Evolutionary conservation across 2,797 vertebrate genomes (phyloP).

Genomic region (Enoplosus armatus): DNA sequence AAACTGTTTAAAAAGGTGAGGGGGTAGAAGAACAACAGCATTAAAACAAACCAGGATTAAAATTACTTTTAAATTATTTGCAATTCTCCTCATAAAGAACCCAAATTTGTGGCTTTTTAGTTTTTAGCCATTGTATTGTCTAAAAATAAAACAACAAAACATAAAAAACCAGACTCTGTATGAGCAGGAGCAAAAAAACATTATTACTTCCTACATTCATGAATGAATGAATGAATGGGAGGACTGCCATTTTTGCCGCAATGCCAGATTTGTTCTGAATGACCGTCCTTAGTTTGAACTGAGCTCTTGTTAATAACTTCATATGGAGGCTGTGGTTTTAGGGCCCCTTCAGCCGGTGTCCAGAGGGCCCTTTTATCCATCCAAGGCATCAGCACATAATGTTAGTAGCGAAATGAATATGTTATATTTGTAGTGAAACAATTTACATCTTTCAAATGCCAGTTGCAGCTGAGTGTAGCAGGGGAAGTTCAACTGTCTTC

Average conservation of each 20-base stretch:
- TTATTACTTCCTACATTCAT: neutral
- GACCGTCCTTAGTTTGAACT: no score
- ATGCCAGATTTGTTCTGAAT: no score
- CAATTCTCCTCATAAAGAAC: neutral
- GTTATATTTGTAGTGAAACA: slow-evolving; percentile 9
- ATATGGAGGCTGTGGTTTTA: neutral
- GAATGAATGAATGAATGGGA: no score
- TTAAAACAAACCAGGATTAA: neutral
- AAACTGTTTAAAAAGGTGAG: neutral
- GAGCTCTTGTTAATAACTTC: neutral
- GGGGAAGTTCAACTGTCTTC: slow-evolving; percentile 28
- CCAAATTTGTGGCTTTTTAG: neutral
- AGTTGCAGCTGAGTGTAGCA: neutral
- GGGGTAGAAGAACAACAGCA: neutral
- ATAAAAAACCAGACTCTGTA: neutral
- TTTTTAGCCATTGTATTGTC: no score
- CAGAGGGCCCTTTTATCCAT: neutral
- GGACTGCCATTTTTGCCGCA: no score
- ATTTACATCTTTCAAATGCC: slow-evolving; percentile 1
- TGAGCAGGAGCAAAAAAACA: neutral
- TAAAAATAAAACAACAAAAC: neutral
- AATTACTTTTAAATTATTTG: neutral
- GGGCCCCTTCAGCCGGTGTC: neutral
- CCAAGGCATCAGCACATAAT: neutral
- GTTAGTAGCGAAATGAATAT: neutral